phyloP scores from a whole-genome alignment of 2,888 invertebrate species.

The Pollenia amentaria region DNA sequence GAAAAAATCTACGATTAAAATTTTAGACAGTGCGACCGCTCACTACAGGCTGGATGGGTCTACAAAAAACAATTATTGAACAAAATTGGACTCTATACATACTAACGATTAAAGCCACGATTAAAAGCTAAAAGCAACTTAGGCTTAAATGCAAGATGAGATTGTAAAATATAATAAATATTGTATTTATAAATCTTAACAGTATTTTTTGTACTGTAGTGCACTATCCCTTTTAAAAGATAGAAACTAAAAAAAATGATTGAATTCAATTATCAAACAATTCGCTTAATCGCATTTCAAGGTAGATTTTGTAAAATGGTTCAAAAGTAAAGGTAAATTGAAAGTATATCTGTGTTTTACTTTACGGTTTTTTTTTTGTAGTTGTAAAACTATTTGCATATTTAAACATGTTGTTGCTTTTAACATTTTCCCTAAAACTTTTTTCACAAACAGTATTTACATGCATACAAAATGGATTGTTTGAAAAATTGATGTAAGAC shows the following conservation, averaged over 20 bases:
- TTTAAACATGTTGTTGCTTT: constrained; percentile 49
- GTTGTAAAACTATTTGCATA: constrained; percentile 43
- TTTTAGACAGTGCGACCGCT: too few relatives aligned
- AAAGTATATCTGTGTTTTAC: constrained; percentile 3
- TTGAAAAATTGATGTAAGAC: constrained; percentile 10
- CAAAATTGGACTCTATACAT: too few relatives aligned
- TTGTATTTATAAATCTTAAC: too few relatives aligned
- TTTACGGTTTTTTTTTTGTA: neutral
- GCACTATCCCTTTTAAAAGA: neutral
- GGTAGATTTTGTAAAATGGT: constrained; percentile 21
- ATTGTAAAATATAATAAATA: too few relatives aligned
- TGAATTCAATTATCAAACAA: constrained; percentile 35
- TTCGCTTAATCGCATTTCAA: constrained; percentile 54
- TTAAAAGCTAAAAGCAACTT: too few relatives aligned
- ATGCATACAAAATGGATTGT: constrained; percentile 17
- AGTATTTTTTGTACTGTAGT: neutral
- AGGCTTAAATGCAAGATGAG: too few relatives aligned
- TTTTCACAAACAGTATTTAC: constrained; percentile 8
- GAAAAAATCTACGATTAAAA: too few relatives aligned
- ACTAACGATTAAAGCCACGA: too few relatives aligned
- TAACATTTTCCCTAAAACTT: constrained; percentile 4
- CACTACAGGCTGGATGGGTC: too few relatives aligned
- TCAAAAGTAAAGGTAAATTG: constrained; percentile 19
- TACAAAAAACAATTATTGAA: too few relatives aligned
- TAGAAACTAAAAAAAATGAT: neutral